Conservation (phyloP, 2,797 vertebrate genomes). For the Anguilla obscura region DNA sequence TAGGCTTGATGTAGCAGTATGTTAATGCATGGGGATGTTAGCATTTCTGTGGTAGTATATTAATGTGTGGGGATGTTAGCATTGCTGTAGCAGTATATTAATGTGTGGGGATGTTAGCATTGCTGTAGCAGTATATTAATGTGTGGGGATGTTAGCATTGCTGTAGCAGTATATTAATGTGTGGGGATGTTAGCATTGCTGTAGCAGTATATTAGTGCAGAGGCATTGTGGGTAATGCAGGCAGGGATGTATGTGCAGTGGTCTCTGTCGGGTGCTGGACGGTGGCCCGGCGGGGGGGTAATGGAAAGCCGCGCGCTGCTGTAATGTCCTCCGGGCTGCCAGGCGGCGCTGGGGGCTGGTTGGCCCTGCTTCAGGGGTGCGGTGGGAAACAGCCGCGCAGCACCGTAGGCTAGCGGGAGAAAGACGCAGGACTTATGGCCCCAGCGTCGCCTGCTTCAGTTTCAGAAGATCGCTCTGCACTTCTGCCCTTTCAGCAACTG, state of each 20-base stretch:
- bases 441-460: not conserved
- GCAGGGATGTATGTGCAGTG: not conserved
- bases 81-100: no score
- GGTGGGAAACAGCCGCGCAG: not conserved
- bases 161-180: no score
- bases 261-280: not conserved
- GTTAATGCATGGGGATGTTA: not conserved
- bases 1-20: not conserved
- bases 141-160: no score
- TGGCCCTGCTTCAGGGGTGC: not conserved
- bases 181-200: not conserved
- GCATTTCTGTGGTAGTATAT: no score
- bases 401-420: not conserved
- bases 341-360: not conserved
- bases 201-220: not conserved
- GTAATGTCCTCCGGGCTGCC: not conserved
- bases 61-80: no score
- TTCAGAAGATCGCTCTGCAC: not conserved
- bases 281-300: not conserved
- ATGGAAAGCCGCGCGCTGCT: not conserved
- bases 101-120: no score
- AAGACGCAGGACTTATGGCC: not conserved
- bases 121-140: no score
- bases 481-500: not conserved
- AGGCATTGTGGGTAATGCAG: not conserved